Evolutionary conservation across 2,888 invertebrate species (phyloP).

Genomic region (Alentia gelatinosa): DNA sequence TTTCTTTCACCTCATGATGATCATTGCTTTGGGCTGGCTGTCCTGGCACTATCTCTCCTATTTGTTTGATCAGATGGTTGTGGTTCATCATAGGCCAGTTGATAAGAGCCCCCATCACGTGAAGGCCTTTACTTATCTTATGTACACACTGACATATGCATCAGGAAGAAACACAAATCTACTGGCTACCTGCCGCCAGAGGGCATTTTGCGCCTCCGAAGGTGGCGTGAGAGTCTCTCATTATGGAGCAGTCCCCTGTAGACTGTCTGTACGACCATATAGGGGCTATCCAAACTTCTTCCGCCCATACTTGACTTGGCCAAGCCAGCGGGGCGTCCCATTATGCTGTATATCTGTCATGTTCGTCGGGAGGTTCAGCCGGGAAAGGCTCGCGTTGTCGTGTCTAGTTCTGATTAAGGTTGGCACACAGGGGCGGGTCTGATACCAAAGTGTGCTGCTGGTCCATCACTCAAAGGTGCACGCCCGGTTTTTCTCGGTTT

Average conservation of each 20-base stretch:
- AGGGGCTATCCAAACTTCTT: background rate
- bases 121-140: too few relatives aligned
- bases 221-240: background rate
- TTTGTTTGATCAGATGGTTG: too few relatives aligned
- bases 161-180: background rate
- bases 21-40: too few relatives aligned
- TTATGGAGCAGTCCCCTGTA: background rate
- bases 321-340: background rate
- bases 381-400: too few relatives aligned
- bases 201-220: background rate
- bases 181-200: background rate
- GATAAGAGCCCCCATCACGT: too few relatives aligned
- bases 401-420: background rate
- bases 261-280: background rate
- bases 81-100: too few relatives aligned
- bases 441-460: background rate
- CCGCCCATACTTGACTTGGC: background rate
- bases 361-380: too few relatives aligned
- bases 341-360: conserved; percentile 17
- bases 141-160: too few relatives aligned
- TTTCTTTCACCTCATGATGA: too few relatives aligned
- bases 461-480: background rate
- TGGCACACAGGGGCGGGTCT: background rate
- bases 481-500: background rate
- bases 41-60: too few relatives aligned